Base-by-base conservation (phyloP, 1,140 invertebrate genomes). In the Zelostemma sp. region DNA sequence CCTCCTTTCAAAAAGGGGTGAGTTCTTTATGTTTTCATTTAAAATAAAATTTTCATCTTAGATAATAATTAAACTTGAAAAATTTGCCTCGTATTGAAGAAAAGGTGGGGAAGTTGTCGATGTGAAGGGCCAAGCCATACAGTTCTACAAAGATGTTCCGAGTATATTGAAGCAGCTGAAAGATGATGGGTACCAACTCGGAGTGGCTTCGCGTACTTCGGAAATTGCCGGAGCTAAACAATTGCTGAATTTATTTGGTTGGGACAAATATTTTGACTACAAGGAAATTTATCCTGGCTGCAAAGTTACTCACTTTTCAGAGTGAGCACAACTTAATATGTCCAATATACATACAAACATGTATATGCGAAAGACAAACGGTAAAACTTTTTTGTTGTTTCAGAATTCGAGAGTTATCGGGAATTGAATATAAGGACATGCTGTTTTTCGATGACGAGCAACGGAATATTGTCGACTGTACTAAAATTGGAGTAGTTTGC, bases 251-350 rank as follows among this genome's bases (percentile, higher is more conserved):
- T 79, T 93, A 18, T 91, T 92, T 77, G 87, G 86, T 16, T 93
- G 91, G 91, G 81, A 91, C 12, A 87, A 90, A 72, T 93, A 90
- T 81, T 90, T 94, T 69, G 84, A 85, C 14, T 91, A 91, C 69
- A 88, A 88, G 76, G 89, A 94, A 85, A 93, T 94, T 61, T 93
- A 91, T 86, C 92, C 92, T 19, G 92, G 91, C 14, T 84, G 78
- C 56, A 93, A 94, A 87, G 81, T 86, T 8, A 86, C 80, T 47
- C 92, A 94, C 84, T 93, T 93, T 82, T 82, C 86, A 50, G 88
- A 85, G 91, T 92, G 87, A 86, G 83, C 84, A n/a, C n/a, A n/a
- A n/a, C n/a, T 41, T 56, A 16, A 41, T 1, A 40, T 41, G 9
- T n/a, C 19, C 25, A 21, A 14, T 12, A 25, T 50, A 33, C 28